phyloP scores from a whole-genome alignment of 1,140 invertebrate genomes.

The Littorina saxatilis region DNA sequence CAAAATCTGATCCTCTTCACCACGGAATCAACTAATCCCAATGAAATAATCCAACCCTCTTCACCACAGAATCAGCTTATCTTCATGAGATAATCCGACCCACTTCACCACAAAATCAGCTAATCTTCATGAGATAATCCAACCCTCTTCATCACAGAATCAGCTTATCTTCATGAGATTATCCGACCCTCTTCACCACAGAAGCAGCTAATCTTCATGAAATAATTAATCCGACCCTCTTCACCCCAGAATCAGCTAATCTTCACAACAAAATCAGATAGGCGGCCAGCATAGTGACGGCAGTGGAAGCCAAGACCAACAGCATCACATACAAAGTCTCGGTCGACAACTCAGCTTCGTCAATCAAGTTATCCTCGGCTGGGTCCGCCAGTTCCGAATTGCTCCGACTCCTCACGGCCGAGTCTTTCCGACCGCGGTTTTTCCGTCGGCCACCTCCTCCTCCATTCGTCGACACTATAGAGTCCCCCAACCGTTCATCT shows the following conservation, averaged over 20 bases:
- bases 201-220: too few relatives aligned
- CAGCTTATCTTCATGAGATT: too few relatives aligned
- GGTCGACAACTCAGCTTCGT: constrained; percentile 27
- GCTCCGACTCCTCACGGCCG: neutral
- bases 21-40: too few relatives aligned
- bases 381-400: neutral
- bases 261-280: constrained; percentile 21
- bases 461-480: neutral
- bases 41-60: too few relatives aligned
- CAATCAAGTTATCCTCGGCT: neutral
- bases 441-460: neutral
- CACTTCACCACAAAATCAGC: too few relatives aligned
- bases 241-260: constrained; percentile 16
- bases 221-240: too few relatives aligned
- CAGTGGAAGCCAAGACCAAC: constrained; percentile 21
- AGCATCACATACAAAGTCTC: constrained; percentile 33
- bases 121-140: too few relatives aligned
- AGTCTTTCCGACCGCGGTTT: neutral
- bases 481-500: neutral
- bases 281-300: constrained; percentile 22
- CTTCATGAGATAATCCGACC: too few relatives aligned
- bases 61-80: too few relatives aligned
- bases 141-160: too few relatives aligned
- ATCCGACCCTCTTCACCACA: too few relatives aligned
- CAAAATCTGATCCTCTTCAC: too few relatives aligned